A percentile compares a stretch with the other conserved stretches of the same genome.
Evolutionary conservation across 1,140 invertebrate species (phyloP).

Genomic region (Eupristina koningsbergeri): DNA sequence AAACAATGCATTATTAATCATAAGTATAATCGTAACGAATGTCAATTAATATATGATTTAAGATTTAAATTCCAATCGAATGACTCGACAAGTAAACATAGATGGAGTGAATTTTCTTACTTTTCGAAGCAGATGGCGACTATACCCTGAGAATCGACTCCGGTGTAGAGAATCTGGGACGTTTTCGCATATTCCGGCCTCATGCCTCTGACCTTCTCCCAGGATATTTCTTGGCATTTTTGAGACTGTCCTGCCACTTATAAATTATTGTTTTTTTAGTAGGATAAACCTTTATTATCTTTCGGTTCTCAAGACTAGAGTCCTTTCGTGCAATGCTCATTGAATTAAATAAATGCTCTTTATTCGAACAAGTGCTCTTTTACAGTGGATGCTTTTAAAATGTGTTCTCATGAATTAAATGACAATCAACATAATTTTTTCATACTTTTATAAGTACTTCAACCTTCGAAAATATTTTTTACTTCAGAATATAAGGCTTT

Average conservation of each 20-base stretch:
- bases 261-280: constrained; percentile 5
- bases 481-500: too few species aligned
- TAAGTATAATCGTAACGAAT: background rate
- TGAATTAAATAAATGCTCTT: background rate
- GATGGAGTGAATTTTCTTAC: constrained; percentile 50
- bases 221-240: constrained; percentile 56
- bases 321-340: background rate
- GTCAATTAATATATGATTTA: background rate
- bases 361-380: background rate
- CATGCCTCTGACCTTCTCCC: constrained; percentile 65
- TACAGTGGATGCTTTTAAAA: too few species aligned
- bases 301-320: background rate
- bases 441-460: too few species aligned
- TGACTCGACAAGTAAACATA: background rate
- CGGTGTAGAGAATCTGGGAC: constrained; percentile 56
- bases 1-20: background rate
- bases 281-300: background rate
- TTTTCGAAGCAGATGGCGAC: constrained; percentile 62
- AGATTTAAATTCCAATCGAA: background rate
- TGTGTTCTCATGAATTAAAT: too few species aligned
- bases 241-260: constrained; percentile 51
- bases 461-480: too few species aligned
- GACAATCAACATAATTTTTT: too few species aligned
- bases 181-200: constrained; percentile 59
- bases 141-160: constrained; percentile 62